Conservation (phyloP, 2,888 invertebrate species). For the Latrodectus elegans region DNA sequence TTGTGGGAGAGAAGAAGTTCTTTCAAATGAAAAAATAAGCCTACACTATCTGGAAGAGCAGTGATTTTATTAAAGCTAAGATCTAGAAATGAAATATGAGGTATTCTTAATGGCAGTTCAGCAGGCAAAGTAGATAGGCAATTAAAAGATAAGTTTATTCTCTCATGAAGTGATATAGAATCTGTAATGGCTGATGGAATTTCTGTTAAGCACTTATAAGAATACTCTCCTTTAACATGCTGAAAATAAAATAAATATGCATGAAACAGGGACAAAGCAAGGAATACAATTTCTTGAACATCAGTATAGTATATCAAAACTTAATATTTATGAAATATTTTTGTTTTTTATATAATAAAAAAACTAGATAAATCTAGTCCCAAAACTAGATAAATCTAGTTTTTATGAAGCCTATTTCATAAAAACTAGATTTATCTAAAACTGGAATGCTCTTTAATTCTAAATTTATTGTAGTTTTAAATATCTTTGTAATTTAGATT, state of each 20-base stretch:
- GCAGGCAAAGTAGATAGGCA: slow-evolving; percentile 74
- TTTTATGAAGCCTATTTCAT: too few relatives aligned
- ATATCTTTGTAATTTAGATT: too few relatives aligned
- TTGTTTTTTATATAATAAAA: too few relatives aligned
- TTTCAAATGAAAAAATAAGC: slow-evolving; percentile 74
- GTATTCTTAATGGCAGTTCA: slow-evolving; percentile 74
- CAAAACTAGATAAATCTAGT: too few relatives aligned
- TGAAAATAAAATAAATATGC: slow-evolving; percentile 68
- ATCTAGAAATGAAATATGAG: slow-evolving; percentile 74
- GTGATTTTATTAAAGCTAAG: slow-evolving; percentile 74
- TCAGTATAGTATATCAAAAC: too few relatives aligned
- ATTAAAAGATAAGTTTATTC: slow-evolving; percentile 74
- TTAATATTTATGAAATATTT: too few relatives aligned
- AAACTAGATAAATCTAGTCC: too few relatives aligned
- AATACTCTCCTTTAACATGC: slow-evolving; percentile 74
- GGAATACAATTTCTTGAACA: too few relatives aligned
- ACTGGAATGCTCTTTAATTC: too few relatives aligned
- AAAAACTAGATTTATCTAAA: too few relatives aligned
- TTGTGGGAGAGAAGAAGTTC: slow-evolving; percentile 74
- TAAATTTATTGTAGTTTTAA: too few relatives aligned
- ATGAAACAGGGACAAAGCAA: too few relatives aligned
- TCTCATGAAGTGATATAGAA: slow-evolving; percentile 74
- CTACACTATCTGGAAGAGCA: slow-evolving; percentile 74
- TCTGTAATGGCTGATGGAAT: slow-evolving; percentile 74
- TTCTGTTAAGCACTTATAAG: slow-evolving; percentile 73